phyloP scores from a whole-genome alignment of 2,888 invertebrate species.

The Argyresthia goedartella region DNA sequence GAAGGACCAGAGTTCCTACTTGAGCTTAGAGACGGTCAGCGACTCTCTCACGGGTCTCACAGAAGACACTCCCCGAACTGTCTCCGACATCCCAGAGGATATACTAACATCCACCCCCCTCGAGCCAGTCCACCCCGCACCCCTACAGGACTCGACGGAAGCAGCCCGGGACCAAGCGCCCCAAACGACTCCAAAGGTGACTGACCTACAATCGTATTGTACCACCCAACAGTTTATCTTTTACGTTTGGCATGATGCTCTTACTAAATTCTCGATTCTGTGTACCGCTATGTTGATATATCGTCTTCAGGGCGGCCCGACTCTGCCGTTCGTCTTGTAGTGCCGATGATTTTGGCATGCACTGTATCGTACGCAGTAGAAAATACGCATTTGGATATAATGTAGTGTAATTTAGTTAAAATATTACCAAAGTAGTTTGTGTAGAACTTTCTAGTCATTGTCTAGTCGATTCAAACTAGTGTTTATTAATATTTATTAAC shows the following conservation, averaged over 20 bases:
- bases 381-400: conserved; percentile 32
- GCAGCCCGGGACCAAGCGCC: conserved; percentile 22
- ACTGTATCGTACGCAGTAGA: conserved; percentile 32
- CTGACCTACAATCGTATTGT: conserved; percentile 65
- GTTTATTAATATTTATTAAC: not conserved
- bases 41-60: conserved; percentile 23
- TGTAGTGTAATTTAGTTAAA: conserved; percentile 16
- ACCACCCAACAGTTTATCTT: conserved; percentile 52
- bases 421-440: conserved; percentile 32
- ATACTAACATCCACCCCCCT: conserved; percentile 60
- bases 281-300: conserved; percentile 35
- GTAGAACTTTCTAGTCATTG: conserved; percentile 43
- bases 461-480: conserved; percentile 44
- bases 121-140: conserved; percentile 51
- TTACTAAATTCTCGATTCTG: conserved; percentile 60
- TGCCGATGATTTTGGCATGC: conserved; percentile 47
- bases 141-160: conserved; percentile 52
- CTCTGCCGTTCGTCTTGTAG: conserved; percentile 63
- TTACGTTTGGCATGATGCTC: conserved; percentile 69
- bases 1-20: conserved; percentile 85
- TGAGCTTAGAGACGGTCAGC: conserved; percentile 70
- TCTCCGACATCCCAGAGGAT: conserved; percentile 50
- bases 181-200: conserved; percentile 61
- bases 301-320: conserved; percentile 36
- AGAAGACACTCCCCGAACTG: conserved; percentile 21